Base-by-base conservation (phyloP, 2,888 invertebrate species). In the Ichneumoninae sp. region DNA sequence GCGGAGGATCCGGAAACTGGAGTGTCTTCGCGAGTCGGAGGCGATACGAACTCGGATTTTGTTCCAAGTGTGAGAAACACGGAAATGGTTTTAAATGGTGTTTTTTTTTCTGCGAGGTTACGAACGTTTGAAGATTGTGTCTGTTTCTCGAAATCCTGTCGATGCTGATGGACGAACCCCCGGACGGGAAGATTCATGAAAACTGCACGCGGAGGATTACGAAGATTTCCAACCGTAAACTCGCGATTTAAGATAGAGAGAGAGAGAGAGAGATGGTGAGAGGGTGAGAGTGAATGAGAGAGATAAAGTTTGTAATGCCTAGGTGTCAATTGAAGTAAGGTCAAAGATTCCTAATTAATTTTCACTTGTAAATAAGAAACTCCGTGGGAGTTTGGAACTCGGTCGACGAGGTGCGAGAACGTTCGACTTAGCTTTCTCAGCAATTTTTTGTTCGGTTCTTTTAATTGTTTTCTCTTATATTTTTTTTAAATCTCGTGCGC, bases 261-360 rank as follows among this genome's bases (percentile, higher is more conserved):
- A 40, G 26, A 26, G 8, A 26, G 26, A 26, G 8, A 26, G 26
- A 2, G 10, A 40, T 1, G 30, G 8, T 0, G 26, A 26, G 22
- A 26, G 3, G 22, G 10, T 10, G 30, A 30, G 26, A 13, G 13
- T 10, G 13, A 26, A 13, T 26, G 60, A 30, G 60, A 60, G 60
- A 26, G 60, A 63, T 4, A 60, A 79, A 73, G 76, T 79, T 83
- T 86, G 82, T 80, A 73, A 84, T 84, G 79, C 86, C 81, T 86
- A 82, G 84, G 79, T 69, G 86, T 84, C 86, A 86, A 86, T 86
- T 86, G 79, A 73, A 86, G 79, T 73, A 82, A 86, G 83, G 82
- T 83, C 79, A 82, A 86, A 81, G 80, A 86, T 86, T 82, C 82
- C 81, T 82, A 85, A 85, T 63, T 70, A 83, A 83, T 85, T 74